These are phyloP conservation scores for Drosophila glabriapex DNA, from an alignment of 2,888 invertebrate species.

Conservation along the genomic window DNA sequence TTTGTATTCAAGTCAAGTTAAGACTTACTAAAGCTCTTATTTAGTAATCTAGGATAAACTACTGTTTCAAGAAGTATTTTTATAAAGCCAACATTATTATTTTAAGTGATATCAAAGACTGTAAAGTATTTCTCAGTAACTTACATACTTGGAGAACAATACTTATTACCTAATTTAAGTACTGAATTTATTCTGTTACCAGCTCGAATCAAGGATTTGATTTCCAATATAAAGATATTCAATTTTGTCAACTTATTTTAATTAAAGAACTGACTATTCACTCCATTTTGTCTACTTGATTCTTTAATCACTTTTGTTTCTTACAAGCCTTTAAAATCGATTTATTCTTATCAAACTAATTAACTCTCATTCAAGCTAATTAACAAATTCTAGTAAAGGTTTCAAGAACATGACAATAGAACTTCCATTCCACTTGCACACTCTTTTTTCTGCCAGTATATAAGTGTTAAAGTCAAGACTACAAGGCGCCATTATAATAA, in stretches of 20 bases:
- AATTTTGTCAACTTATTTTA: not conserved
- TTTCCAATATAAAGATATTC: too few species aligned
- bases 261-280: rapidly evolving
- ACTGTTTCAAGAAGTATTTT: not conserved
- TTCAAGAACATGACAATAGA: not conserved
- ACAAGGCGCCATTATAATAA: constrained; percentile 51
- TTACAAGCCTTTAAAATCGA: not conserved
- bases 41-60: not conserved
- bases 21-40: not conserved
- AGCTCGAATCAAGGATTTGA: not conserved
- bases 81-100: not conserved
- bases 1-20: not conserved
- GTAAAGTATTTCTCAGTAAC: not conserved
- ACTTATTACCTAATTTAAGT: not conserved
- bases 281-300: not conserved
- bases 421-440: not conserved
- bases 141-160: not conserved
- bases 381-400: not conserved
- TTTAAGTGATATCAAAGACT: not conserved
- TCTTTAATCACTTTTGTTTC: not conserved
- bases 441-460: not conserved
- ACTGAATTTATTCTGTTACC: not conserved
- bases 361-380: not conserved
- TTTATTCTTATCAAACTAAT: too few species aligned
- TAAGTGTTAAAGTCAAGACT: constrained; percentile 26